These are phyloP conservation scores for Coleophora deauratella DNA, from an alignment of 2,888 invertebrate species.

Conservation along the genomic window DNA sequence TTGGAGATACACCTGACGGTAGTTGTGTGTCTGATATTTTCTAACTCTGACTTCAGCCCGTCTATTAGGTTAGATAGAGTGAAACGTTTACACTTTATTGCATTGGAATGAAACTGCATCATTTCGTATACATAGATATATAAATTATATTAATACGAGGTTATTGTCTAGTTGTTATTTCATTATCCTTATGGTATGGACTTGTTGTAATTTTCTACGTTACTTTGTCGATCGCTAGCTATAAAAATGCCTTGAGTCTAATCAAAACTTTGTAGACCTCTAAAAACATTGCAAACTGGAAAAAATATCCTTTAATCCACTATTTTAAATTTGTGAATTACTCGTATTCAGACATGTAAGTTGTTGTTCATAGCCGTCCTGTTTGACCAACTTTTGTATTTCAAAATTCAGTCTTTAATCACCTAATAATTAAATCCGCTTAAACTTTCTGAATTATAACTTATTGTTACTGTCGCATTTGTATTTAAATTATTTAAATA, in stretches of 20 bases:
- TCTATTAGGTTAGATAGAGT: conserved; percentile 57
- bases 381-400: conserved; percentile 28
- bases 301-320: too few species aligned
- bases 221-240: conserved; percentile 55
- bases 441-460: too few species aligned
- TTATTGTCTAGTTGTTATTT: conserved; percentile 49
- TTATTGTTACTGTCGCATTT: too few species aligned
- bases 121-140: conserved; percentile 43
- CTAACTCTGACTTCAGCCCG: conserved; percentile 49
- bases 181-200: conserved; percentile 40
- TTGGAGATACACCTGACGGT: conserved; percentile 51
- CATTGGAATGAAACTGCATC: conserved; percentile 25
- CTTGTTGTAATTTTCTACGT: conserved; percentile 46
- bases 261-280: background rate
- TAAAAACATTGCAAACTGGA: too few species aligned
- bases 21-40: conserved; percentile 55
- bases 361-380: conserved; percentile 39
- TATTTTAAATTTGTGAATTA: background rate
- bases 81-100: conserved; percentile 45
- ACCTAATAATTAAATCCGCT: too few species aligned
- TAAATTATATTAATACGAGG: conserved; percentile 37
- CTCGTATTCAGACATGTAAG: background rate
- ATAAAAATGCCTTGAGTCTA: conserved; percentile 16
- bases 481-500: too few species aligned
- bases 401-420: background rate